Percentiles rank a stretch among this genome's conserved stretches.
phyloP scores from a whole-genome alignment of 2,888 invertebrate species.

The Lissocephala sabroskyi region DNA sequence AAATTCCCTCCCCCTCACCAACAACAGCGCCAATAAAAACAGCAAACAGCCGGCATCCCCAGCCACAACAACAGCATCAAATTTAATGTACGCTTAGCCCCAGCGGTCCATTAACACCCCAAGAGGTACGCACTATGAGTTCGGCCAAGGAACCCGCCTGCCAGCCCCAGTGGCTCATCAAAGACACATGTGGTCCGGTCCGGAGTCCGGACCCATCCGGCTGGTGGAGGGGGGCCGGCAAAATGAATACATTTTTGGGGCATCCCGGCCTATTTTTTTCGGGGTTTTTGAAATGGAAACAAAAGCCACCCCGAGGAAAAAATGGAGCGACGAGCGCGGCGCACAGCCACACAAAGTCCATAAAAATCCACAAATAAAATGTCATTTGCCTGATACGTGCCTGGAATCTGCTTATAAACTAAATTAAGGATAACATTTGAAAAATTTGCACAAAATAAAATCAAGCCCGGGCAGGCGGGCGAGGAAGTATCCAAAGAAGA shows the following conservation, averaged over 20 bases:
- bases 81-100: conserved; percentile 12
- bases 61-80: conserved; percentile 14
- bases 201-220: conserved; percentile 1
- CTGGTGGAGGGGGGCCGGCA: too few relatives aligned
- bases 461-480: conserved; percentile 26
- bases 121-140: too few relatives aligned
- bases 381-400: conserved; percentile 69
- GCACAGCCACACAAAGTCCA: conserved; percentile 36
- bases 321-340: conserved; percentile 10
- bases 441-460: conserved; percentile 64
- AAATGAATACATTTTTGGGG: too few relatives aligned
- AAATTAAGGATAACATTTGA: conserved; percentile 65
- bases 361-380: conserved; percentile 65
- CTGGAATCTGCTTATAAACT: conserved; percentile 63
- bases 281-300: too few relatives aligned
- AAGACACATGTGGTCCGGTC: conserved; percentile 50
- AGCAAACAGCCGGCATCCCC: neutral
- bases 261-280: conserved; percentile 56
- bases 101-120: too few relatives aligned
- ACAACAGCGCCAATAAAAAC: too few relatives aligned
- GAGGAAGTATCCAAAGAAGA: too few relatives aligned
- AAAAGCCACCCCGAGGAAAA: neutral
- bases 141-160: neutral
- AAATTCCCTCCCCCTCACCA: too few relatives aligned
- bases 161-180: conserved; percentile 44